A percentile compares a stretch with the other conserved stretches of the same genome.
phyloP scores from a whole-genome alignment of 1,140 invertebrate species.

The Drosophila arawakana region DNA sequence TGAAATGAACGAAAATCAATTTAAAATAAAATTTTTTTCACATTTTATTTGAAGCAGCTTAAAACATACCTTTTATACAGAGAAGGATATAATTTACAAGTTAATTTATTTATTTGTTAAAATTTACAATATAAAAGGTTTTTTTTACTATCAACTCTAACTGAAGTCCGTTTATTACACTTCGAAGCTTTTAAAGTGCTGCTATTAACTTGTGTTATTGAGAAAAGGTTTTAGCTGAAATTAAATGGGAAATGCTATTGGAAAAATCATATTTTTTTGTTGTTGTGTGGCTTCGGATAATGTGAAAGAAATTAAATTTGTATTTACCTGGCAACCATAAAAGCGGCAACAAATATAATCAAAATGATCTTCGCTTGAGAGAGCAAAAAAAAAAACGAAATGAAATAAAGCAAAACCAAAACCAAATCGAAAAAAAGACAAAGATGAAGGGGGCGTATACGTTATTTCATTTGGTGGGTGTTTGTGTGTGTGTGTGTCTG shows the following conservation, averaged over 20 bases:
- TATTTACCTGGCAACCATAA: conserved; percentile 38
- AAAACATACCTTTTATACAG: no score
- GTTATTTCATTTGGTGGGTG: conserved; percentile 1
- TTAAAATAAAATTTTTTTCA: no score
- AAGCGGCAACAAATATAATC: conserved; percentile 48
- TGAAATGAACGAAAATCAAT: no score
- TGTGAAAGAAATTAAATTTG: conserved; percentile 36
- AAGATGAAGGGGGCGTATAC: conserved; percentile 7
- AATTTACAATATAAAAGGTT: no score
- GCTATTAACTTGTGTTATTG: not conserved
- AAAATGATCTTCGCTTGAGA: conserved; percentile 52
- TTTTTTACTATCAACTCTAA: no score
- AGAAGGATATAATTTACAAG: no score
- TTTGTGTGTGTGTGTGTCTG: not conserved
- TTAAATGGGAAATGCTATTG: not conserved
- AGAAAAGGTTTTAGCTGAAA: not conserved
- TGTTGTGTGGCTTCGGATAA: not conserved
- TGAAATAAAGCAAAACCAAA: conserved; percentile 13
- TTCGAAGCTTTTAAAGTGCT: not conserved
- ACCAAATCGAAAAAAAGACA: not conserved
- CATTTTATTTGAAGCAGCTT: no score
- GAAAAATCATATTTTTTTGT: not conserved
- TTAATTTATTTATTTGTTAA: no score
- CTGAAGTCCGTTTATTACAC: not conserved
- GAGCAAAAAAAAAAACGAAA: conserved; percentile 15